Conservation (phyloP, 2,888 invertebrate species). For the Coleophora deauratella region DNA sequence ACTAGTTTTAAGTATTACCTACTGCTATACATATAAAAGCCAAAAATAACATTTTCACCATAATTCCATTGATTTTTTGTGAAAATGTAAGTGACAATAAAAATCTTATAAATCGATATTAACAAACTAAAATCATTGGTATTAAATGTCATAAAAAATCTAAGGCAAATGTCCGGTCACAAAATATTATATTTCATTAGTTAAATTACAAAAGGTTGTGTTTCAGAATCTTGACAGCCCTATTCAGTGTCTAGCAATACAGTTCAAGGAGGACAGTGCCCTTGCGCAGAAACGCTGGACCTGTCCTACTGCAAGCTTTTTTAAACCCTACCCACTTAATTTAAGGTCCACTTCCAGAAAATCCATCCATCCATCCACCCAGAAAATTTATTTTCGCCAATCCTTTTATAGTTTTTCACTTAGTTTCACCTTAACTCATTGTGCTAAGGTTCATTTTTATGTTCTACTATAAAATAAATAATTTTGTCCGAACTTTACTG, state of each 20-base stretch:
- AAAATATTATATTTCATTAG: too few species aligned
- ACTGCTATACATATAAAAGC: too few species aligned
- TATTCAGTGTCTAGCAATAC: slow-evolving; percentile 50
- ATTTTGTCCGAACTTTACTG: slow-evolving; percentile 44
- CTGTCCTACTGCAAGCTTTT: slow-evolving; percentile 14
- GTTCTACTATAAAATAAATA: slow-evolving; percentile 7
- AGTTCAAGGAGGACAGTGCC: slow-evolving; percentile 62
- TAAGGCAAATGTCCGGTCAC: too few species aligned
- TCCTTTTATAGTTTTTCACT: slow-evolving; percentile 9
- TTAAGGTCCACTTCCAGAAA: slow-evolving; percentile 17
- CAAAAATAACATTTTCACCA: too few species aligned
- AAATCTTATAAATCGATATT: too few species aligned
- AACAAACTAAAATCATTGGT: too few species aligned
- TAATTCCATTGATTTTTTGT: too few species aligned
- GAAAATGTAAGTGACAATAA: too few species aligned
- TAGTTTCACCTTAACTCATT: background rate
- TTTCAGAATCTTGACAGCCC: slow-evolving; percentile 56
- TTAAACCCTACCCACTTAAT: slow-evolving; percentile 16
- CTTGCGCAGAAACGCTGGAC: slow-evolving; percentile 32
- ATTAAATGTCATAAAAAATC: too few species aligned
- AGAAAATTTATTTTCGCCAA: slow-evolving; percentile 13
- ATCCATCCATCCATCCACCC: background rate
- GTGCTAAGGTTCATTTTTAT: background rate
- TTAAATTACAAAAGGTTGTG: slow-evolving; percentile 1
- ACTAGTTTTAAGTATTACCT: too few species aligned